Percentiles rank a stretch among this genome's conserved stretches.
These are phyloP conservation scores for Frieseomelitta varia DNA, from an alignment of 1,140 invertebrate genomes.

Conservation along the genomic window DNA sequence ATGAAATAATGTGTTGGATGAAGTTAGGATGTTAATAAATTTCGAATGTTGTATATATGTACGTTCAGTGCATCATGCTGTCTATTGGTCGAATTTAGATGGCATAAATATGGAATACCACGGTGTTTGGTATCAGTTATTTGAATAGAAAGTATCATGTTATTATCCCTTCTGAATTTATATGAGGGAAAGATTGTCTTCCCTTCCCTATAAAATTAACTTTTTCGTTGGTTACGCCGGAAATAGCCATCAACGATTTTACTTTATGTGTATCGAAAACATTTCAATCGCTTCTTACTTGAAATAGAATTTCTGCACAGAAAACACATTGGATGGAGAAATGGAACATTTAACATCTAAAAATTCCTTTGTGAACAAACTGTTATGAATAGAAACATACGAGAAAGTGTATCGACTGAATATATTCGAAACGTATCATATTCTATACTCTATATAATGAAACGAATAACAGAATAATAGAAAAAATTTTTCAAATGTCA, in stretches of 20 bases:
- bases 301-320: neutral
- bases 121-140: neutral
- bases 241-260: conserved; percentile 2
- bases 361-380: neutral
- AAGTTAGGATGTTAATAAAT: conserved; percentile 13
- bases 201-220: neutral
- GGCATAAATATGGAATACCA: conserved; percentile 27
- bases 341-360: neutral
- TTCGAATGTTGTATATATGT: neutral
- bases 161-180: conserved; percentile 40
- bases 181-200: conserved; percentile 19
- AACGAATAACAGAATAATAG: no score
- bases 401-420: neutral
- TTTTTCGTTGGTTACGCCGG: neutral
- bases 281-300: neutral
- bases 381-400: neutral
- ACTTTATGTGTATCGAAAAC: neutral
- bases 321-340: neutral
- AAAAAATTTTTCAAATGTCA: neutral
- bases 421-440: neutral
- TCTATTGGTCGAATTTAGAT: conserved; percentile 8
- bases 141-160: conserved; percentile 9
- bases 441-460: no score
- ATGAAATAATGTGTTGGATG: no score
- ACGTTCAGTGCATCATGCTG: neutral